Evolutionary conservation across 2,113 vertebrate genomes (phyloP), one percentile per base, ranked within the genome.

Genomic region (Bombycilla garrulus): DNA sequence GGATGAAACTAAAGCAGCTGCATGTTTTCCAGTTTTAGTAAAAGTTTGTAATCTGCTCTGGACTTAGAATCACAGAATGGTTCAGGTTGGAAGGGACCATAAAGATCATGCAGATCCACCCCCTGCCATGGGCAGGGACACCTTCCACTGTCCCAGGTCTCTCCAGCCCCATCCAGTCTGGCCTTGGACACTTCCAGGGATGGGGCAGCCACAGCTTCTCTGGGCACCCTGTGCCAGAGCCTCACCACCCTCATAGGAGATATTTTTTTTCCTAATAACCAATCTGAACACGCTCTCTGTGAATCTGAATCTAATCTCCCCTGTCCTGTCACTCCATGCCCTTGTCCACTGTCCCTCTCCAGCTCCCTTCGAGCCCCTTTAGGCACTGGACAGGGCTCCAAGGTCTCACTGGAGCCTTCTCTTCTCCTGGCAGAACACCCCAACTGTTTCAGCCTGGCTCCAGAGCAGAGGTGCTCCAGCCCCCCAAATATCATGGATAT

Each of bases 151-250:
- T 5, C 2, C 38, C 53, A 53, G 24, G 20, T 2, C 73, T 28
- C n/a, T 40, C 28, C 36, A 66, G 28, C 5, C 15, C 12, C 1
- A 0, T 60, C 38, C 45, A 11, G 1, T n/a, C 21, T n/a, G 53
- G 45, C 23, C 61, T 53, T 38, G 61, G 10, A 15, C 38, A 53
- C 7, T 45, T 3, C 11, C 53, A 60, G 0, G 16, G 33, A 11
- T 33, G 15, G 36, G 10, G 10, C 53, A 66, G 23, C 23, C 51
- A n/a, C 28, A 81, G 45, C 36, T 73, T 20, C 44, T 5, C 36
- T 66, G 77, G 23, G 15, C 9, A 67, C 1, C 44, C 35, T 51
- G 12, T 58, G 12, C 44, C 67, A 66, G 23, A 19, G 33, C 24
- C 38, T 81, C 15, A 2, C 16, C 53, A 53, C 7, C 23, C n/a